A percentile compares a stretch with the other conserved stretches of the same genome.
These are phyloP conservation scores for Carposina sasakii DNA, from an alignment of 1,140 invertebrate genomes.

Conservation along the genomic window DNA sequence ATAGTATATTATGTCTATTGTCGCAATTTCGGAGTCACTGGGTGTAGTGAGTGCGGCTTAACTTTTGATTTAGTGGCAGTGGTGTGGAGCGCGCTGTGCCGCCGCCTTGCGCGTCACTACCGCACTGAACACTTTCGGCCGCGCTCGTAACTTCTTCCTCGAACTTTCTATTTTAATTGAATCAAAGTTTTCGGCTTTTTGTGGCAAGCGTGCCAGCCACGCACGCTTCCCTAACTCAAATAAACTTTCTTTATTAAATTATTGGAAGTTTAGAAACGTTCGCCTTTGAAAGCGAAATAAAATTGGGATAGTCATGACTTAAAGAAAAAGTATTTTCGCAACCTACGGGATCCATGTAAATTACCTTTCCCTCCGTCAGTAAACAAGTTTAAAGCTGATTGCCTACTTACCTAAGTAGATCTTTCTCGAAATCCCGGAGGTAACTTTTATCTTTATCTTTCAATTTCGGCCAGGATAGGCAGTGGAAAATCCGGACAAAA, in stretches of 20 bases:
- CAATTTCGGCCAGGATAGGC: no score
- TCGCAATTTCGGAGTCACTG: no score
- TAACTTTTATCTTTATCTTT: no score
- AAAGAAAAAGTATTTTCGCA: no score
- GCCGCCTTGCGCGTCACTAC: constrained; percentile 9
- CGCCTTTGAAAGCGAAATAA: constrained; percentile 61
- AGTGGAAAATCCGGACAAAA: constrained; percentile 22
- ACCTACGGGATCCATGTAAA: no score
- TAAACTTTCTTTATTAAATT: constrained; percentile 72
- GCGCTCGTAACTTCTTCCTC: constrained; percentile 58
- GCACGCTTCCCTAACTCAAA: constrained; percentile 48
- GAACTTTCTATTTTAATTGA: constrained; percentile 70
- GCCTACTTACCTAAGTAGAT: no score
- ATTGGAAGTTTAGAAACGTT: constrained; percentile 69
- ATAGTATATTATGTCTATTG: no score
- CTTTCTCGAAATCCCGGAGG: no score
- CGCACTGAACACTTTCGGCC: constrained; percentile 40
- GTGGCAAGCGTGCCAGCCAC: constrained; percentile 65
- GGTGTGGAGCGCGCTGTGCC: constrained; percentile 13
- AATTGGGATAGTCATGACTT: constrained; percentile 56
- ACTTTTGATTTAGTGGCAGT: constrained; percentile 28
- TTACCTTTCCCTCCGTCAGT: no score
- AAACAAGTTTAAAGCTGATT: no score
- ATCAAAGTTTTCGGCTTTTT: constrained; percentile 70
- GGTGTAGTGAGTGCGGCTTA: constrained; percentile 17